Evolutionary conservation across 1,140 invertebrate species (phyloP), one percentile per base, ranked within the genome.

Genomic region (Octopus bimaculoides): DNA sequence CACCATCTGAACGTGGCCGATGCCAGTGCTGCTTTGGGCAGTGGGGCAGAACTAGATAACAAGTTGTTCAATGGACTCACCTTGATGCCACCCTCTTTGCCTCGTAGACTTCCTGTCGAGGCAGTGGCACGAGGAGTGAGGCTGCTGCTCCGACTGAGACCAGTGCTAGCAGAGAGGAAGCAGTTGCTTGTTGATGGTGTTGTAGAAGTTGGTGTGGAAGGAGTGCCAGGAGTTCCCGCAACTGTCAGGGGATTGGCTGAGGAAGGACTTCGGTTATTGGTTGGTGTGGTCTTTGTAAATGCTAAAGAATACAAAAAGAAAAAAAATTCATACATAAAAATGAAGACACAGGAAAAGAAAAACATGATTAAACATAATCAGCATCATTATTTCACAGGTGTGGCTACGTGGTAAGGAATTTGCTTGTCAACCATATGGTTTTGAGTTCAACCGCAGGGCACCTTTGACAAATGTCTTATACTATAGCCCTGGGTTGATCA

Each of bases 11-110:
- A n/a, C n/a, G n/a, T n/a, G n/a, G n/a, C n/a, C n/a, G n/a, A n/a
- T n/a, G n/a, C n/a, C n/a, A n/a, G n/a, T n/a, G n/a, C n/a, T n/a
- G n/a, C 56, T 12, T 12, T 17, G 17, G 56, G 9, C 17, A 61
- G 56, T 61, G 17, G 56, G 56, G 17, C 9, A 61, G 56, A 61
- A 61, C 9, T 9, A 61, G 56, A 61, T 12, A 61, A 61, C 56
- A 61, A 12, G 17, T 17, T 17, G 17, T 12, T 12, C 9, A 17
- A 61, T 12, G 56, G 4, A 17, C 56, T 78, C 81, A 91, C 90
- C 85, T 91, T 91, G 12, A 92, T 91, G 78, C 97, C 96, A 81
- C 95, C 95, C 89, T 97, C 96, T 89, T 93, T 93, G 17, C 14
- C 81, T 83, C 17, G 88, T 91, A 74, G 92, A 91, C 78, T 93